Evolutionary conservation across 2,113 vertebrate genomes (phyloP).

Genomic region (Malaclemys terrapin): DNA sequence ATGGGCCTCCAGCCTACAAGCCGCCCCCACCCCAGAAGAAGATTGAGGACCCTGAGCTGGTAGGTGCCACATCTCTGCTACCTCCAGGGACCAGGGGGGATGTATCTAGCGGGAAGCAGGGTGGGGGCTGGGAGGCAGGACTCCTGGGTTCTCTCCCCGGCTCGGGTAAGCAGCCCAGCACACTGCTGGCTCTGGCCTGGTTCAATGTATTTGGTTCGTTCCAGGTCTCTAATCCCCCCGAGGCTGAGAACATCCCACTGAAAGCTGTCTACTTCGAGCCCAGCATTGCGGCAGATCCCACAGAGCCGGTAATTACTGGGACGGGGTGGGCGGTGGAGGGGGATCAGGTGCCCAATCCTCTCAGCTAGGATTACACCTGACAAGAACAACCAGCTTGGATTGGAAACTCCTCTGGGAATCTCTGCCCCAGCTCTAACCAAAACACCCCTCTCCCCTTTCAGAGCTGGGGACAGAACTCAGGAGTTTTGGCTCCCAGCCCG

Average conservation of each 20-base stretch:
- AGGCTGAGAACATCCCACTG: slow-evolving; percentile 66
- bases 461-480: neutral
- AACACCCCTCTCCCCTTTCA: no score
- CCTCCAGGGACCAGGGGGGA: neutral
- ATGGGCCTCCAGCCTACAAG: slow-evolving; percentile 87
- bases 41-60: slow-evolving; percentile 70
- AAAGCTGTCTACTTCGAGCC: slow-evolving; percentile 72
- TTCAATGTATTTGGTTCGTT: slow-evolving; percentile 4
- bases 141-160: neutral
- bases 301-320: slow-evolving; percentile 48
- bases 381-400: neutral
- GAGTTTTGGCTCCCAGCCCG: no score
- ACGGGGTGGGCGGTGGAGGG: neutral
- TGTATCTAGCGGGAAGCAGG: neutral
- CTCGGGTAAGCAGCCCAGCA: neutral
- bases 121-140: neutral
- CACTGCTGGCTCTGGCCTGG: neutral
- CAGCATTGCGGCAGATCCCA: neutral
- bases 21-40: slow-evolving; percentile 86
- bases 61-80: slow-evolving; percentile 67
- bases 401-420: neutral
- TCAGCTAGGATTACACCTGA: neutral
- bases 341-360: no score
- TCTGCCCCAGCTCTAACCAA: neutral
- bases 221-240: slow-evolving; percentile 53